phyloP scores from a whole-genome alignment of 2,797 vertebrate species.

The Poeciliopsis turneri region DNA sequence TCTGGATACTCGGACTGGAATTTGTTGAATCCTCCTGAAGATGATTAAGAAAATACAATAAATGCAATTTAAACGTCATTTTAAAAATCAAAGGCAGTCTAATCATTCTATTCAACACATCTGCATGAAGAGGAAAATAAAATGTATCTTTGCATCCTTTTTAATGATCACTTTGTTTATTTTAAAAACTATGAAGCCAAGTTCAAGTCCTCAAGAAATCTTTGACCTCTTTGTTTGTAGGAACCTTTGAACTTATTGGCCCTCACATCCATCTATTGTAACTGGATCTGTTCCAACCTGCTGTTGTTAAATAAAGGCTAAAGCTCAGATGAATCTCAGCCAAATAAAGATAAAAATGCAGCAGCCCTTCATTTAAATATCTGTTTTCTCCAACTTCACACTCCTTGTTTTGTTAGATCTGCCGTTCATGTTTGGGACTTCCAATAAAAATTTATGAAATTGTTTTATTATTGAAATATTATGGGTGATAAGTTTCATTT shows the following conservation, averaged over 20 bases:
- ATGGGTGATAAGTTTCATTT: not conserved
- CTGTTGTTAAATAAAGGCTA: not conserved
- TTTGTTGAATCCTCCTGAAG: slow-evolving; percentile 91
- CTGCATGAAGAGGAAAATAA: not conserved
- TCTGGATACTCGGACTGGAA: slow-evolving; percentile 95
- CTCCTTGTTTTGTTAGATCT: not conserved
- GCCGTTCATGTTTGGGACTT: not conserved
- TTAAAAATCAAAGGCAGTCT: not conserved
- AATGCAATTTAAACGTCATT: not conserved
- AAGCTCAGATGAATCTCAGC: not conserved
- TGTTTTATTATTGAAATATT: not conserved
- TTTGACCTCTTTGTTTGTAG: not conserved
- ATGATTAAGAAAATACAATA: not conserved
- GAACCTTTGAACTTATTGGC: not conserved
- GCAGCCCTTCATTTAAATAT: not conserved
- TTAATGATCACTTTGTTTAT: not conserved
- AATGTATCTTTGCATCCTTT: not conserved
- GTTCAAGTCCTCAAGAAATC: not conserved
- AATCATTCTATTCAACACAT: not conserved
- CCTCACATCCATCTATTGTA: not conserved
- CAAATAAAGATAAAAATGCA: not conserved
- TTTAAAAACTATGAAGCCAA: not conserved
- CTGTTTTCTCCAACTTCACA: not conserved
- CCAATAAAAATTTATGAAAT: not conserved
- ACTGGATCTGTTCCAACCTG: not conserved